Percentiles rank a stretch among this genome's conserved stretches.
Conservation (phyloP, 2,113 vertebrate genomes). For the Bubo blakistoni region DNA sequence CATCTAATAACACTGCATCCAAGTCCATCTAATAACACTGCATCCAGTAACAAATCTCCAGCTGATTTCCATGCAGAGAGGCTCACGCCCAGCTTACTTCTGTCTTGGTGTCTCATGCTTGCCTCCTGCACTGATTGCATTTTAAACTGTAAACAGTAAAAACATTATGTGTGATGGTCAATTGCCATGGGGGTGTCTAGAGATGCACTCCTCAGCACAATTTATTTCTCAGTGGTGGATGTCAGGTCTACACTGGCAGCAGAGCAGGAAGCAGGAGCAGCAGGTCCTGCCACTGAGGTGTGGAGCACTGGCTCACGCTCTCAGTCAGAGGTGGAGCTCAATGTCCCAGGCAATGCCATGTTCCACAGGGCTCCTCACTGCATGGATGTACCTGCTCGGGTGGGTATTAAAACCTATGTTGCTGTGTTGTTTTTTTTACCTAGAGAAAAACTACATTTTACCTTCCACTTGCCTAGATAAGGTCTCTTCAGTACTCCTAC, state of each 20-base stretch:
- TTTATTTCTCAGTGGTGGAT: not conserved
- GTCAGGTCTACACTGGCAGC: not conserved
- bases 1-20: no score
- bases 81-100: not conserved
- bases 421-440: not conserved
- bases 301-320: not conserved
- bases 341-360: rapidly evolving
- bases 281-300: not conserved
- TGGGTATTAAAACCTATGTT: not conserved
- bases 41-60: not conserved
- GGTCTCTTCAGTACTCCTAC: not conserved
- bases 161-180: not conserved
- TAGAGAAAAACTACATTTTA: not conserved
- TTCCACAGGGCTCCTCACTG: not conserved
- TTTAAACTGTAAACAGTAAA: not conserved
- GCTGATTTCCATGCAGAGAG: not conserved
- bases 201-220: not conserved
- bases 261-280: not conserved
- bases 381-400: rapidly evolving
- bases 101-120: not conserved
- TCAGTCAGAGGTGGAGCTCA: rapidly evolving
- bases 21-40: no score
- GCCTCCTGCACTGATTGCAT: not conserved
- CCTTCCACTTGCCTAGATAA: not conserved
- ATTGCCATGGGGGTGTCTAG: not conserved